Conservation (phyloP, 2,797 vertebrate species). For the Adrianichthys oophorus region DNA sequence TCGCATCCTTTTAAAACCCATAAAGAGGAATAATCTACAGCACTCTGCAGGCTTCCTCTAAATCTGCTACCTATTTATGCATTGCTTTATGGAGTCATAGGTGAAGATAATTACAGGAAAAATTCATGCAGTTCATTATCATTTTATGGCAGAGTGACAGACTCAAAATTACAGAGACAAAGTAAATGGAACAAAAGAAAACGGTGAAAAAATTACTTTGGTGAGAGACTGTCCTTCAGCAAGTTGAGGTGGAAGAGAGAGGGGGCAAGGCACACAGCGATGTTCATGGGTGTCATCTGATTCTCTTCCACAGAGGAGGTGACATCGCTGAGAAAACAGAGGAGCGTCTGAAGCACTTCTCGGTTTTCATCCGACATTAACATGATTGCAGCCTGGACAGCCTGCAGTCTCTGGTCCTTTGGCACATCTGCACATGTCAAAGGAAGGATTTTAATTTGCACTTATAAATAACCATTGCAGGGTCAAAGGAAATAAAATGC, state of each 20-base stretch:
- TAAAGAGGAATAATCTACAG: conserved; percentile 40
- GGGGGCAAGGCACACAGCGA: conserved; percentile 95
- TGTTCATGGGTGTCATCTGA: conserved; percentile 98
- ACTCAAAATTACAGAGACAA: conserved; percentile 8
- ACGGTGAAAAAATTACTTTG: conserved; percentile 74
- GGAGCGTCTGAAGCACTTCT: conserved; percentile 91
- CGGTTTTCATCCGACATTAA: conserved; percentile 96
- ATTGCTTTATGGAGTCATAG: conserved; percentile 43
- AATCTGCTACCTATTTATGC: conserved; percentile 41
- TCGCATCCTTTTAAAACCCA: conserved; percentile 42
- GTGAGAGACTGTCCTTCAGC: conserved; percentile 90
- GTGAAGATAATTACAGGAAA: conserved; percentile 47
- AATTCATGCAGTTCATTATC: conserved; percentile 26
- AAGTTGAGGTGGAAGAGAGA: conserved; percentile 98
- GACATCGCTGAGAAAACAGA: conserved; percentile 95
- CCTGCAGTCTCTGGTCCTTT: conserved; percentile 92
- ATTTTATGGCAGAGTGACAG: conserved; percentile 8
- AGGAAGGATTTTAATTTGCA: conserved; percentile 9
- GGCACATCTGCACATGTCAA: conserved; percentile 83
- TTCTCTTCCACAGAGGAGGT: conserved; percentile 91
- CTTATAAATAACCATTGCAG: conserved; percentile 1
- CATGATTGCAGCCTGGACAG: conserved; percentile 93
- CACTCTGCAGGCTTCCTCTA: conserved; percentile 34
- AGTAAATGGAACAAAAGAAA: conserved; percentile 2
- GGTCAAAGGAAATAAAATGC: no score